Conservation (phyloP, 35 echinoderm and acorn worm species). For the Eucidaris tribuloides region DNA sequence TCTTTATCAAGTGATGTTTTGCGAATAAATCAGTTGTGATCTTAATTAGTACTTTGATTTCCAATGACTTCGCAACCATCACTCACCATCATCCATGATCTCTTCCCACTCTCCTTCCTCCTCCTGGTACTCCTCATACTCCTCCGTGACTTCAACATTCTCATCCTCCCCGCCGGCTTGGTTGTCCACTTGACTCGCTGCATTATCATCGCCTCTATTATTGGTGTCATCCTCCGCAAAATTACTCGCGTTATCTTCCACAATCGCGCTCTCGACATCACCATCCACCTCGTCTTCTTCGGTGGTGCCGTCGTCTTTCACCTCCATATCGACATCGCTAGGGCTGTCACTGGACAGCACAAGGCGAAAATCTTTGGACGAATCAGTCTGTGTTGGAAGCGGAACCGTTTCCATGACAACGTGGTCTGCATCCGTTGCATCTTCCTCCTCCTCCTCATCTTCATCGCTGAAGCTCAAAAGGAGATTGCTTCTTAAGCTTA, state of each 20-base stretch:
- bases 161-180: background rate
- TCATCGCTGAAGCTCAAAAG: conserved; percentile 20
- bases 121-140: background rate
- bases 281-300: background rate
- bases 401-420: background rate
- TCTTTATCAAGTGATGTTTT: no score
- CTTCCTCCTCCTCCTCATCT: background rate
- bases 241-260: conserved; percentile 7
- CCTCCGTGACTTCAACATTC: background rate
- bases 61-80: background rate
- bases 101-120: conserved; percentile 21
- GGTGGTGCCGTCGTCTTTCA: background rate
- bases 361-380: background rate
- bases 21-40: background rate
- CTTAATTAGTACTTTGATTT: background rate
- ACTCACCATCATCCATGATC: conserved; percentile 20
- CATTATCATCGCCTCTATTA: background rate
- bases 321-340: background rate
- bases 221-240: conserved; percentile 1
- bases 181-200: background rate
- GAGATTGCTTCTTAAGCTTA: background rate
- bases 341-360: conserved; percentile 7
- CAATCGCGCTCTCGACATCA: background rate
- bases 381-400: background rate
- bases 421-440: background rate